phyloP scores from a whole-genome alignment of 2,797 vertebrate species.

The Champsocephalus esox region DNA sequence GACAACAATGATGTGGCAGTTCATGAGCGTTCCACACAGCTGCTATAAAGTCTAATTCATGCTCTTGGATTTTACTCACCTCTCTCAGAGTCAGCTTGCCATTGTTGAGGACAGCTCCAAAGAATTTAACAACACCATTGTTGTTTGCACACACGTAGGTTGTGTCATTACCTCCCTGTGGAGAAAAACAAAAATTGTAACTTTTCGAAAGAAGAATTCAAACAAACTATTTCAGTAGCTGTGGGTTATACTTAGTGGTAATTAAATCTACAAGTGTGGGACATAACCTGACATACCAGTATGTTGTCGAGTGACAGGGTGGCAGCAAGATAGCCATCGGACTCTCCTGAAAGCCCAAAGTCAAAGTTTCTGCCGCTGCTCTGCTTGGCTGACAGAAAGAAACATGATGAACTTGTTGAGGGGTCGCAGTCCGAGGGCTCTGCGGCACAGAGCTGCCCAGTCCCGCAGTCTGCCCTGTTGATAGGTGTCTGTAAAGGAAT shows the following conservation, averaged over 20 bases:
- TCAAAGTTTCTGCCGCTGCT: constrained; percentile 3
- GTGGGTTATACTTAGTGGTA: not conserved
- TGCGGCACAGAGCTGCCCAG: constrained; percentile 7
- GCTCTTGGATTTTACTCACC: constrained; percentile 43
- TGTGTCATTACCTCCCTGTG: constrained; percentile 28
- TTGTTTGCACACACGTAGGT: constrained; percentile 64
- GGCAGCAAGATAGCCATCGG: constrained; percentile 31
- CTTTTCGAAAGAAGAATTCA: not conserved
- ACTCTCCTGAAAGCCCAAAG: constrained; percentile 41
- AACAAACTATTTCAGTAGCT: not conserved
- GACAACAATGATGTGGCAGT: not conserved
- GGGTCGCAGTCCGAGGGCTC: constrained; percentile 39
- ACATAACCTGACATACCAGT: constrained; percentile 30
- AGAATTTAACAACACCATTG: not conserved
- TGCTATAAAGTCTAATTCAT: not conserved
- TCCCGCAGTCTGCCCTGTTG: not conserved
- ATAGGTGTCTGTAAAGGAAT: constrained; percentile 5
- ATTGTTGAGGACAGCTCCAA: not conserved
- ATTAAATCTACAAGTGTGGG: not conserved
- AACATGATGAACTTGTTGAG: accelerated
- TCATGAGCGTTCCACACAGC: not conserved
- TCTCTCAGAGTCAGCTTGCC: accelerated
- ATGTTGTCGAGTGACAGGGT: accelerated
- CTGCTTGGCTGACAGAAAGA: constrained; percentile 9
- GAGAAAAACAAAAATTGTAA: not conserved